Evolutionary conservation across 2,113 vertebrate species (phyloP).

Genomic region (Halichoerus grypus): DNA sequence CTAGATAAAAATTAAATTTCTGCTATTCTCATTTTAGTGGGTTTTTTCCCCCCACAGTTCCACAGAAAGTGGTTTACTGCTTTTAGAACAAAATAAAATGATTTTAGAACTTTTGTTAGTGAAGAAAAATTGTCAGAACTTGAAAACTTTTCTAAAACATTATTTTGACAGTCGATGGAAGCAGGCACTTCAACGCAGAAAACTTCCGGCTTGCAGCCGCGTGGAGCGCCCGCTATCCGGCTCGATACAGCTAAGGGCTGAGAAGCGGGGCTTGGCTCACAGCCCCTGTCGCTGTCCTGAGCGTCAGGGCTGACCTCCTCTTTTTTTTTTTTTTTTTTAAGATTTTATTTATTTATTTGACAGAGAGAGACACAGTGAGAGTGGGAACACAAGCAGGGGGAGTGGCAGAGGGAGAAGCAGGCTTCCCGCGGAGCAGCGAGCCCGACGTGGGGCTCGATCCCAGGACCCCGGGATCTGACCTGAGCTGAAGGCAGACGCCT

Average conservation of each 20-base stretch:
- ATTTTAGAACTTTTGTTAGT: not conserved
- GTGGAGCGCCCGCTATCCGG: rapidly evolving
- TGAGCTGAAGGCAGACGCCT: too few species aligned
- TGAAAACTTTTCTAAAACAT: not conserved
- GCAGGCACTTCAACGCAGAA: not conserved
- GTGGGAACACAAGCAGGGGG: too few species aligned
- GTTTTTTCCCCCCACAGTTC: not conserved
- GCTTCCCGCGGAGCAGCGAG: too few species aligned
- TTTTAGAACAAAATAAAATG: not conserved
- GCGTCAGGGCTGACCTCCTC: not conserved
- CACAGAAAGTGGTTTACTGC: not conserved
- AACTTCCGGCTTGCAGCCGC: not conserved
- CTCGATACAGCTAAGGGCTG: not conserved
- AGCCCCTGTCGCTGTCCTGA: not conserved
- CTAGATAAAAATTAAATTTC: conserved; percentile 33
- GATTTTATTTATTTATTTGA: too few species aligned
- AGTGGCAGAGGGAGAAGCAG: too few species aligned
- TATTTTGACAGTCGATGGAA: not conserved
- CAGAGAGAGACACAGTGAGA: too few species aligned
- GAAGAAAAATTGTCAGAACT: not conserved
- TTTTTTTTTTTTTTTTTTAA: too few species aligned
- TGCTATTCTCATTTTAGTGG: not conserved
- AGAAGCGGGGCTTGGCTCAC: not conserved
- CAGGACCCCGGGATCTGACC: too few species aligned
- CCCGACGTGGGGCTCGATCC: too few species aligned